Percentiles rank a stretch among this genome's conserved stretches.
phyloP scores from a whole-genome alignment of 2,113 vertebrate genomes.

The Barnardius zonarius region DNA sequence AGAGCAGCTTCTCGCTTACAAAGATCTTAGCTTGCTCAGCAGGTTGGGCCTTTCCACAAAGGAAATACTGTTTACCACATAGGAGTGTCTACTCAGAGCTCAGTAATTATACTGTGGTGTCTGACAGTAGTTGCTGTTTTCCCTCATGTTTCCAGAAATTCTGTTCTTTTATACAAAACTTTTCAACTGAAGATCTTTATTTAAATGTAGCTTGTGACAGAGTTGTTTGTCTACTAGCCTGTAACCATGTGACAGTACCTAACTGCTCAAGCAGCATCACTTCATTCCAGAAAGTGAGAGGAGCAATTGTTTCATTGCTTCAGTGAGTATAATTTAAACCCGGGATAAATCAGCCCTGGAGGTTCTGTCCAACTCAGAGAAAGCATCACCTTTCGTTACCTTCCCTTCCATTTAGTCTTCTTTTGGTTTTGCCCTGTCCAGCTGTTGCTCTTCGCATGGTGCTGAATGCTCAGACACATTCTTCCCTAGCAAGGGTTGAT shows the following conservation, averaged over 20 bases:
- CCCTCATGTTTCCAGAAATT: background rate
- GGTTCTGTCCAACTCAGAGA: background rate
- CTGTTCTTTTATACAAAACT: background rate
- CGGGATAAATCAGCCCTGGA: background rate
- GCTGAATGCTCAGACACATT: background rate
- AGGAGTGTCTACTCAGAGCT: background rate
- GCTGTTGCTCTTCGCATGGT: background rate
- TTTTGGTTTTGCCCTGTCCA: background rate
- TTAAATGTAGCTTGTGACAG: background rate
- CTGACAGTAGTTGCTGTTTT: background rate
- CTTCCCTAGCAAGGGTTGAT: background rate
- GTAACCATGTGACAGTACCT: background rate
- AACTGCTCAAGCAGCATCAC: background rate
- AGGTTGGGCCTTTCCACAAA: background rate
- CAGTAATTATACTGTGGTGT: background rate
- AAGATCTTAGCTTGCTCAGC: conserved; percentile 20
- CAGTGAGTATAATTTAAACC: background rate
- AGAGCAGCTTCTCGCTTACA: background rate
- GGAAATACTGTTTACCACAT: background rate
- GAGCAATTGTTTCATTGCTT: background rate
- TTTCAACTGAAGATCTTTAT: background rate
- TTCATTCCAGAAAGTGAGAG: background rate
- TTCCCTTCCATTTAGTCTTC: background rate
- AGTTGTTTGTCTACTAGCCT: background rate
- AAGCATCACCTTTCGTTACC: background rate